These are phyloP conservation scores for Bombus pascuorum DNA, from an alignment of 1,140 invertebrate species.

Conservation along the genomic window DNA sequence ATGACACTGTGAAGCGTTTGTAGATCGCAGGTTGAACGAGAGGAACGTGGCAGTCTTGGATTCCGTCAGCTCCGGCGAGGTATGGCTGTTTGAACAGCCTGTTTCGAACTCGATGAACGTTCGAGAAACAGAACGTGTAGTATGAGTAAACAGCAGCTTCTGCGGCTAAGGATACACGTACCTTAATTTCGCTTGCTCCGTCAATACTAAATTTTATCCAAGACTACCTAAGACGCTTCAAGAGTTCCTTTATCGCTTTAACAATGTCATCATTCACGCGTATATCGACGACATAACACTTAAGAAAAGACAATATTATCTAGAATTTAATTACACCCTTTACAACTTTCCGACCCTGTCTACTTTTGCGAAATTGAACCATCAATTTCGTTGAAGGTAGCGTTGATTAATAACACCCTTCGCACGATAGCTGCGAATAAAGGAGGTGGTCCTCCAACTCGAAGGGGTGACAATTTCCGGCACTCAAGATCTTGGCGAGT, in stretches of 20 bases:
- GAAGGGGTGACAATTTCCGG: background rate
- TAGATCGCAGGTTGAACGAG: background rate
- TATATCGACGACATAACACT: background rate
- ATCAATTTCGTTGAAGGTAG: background rate
- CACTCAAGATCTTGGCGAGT: background rate
- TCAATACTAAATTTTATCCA: background rate
- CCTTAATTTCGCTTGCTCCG: conserved; percentile 19
- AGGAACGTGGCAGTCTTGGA: background rate
- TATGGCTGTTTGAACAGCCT: conserved; percentile 14
- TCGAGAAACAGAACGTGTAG: conserved; percentile 14
- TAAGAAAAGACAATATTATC: background rate
- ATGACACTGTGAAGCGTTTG: background rate
- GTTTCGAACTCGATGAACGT: conserved; percentile 11
- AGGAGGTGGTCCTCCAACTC: background rate
- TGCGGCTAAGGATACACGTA: background rate
- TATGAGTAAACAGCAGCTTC: background rate
- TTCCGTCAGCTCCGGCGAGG: background rate
- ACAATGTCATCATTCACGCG: background rate
- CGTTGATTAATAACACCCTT: conserved; percentile 11
- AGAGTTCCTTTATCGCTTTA: background rate
- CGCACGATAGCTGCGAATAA: background rate
- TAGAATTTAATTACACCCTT: background rate
- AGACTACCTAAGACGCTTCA: background rate
- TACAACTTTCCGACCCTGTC: background rate
- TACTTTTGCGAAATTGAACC: background rate